Conservation (phyloP, 2,888 invertebrate species). For the Yponomeuta plumbellus region DNA sequence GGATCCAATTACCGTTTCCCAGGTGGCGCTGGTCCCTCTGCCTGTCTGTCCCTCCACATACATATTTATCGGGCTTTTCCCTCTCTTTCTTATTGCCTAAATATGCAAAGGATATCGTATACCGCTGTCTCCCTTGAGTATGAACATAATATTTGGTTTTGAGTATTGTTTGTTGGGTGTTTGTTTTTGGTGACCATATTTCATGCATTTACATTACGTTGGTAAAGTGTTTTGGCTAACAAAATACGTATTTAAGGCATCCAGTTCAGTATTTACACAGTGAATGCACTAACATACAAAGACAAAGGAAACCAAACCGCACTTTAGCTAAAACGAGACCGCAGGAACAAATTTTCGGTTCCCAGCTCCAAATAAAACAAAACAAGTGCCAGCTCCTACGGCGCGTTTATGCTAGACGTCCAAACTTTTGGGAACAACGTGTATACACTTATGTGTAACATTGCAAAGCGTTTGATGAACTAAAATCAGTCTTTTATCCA, state of each 20-base stretch:
- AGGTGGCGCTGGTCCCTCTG: conserved; percentile 38
- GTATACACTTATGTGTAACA: too few species aligned
- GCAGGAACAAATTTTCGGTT: not conserved
- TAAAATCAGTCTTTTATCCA: too few species aligned
- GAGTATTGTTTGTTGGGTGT: not conserved
- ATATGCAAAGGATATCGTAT: not conserved
- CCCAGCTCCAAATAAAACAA: not conserved
- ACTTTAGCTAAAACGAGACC: not conserved
- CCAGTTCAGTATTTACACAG: not conserved
- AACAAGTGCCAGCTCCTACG: not conserved
- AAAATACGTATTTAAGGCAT: not conserved
- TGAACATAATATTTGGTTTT: not conserved
- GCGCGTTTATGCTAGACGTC: not conserved
- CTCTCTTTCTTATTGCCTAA: conserved; percentile 1
- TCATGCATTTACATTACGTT: not conserved
- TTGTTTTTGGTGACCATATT: not conserved
- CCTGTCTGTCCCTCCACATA: conserved; percentile 40
- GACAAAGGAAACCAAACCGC: not conserved
- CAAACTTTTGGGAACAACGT: not conserved
- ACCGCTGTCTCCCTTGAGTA: not conserved
- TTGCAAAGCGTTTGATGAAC: too few species aligned
- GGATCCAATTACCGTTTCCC: conserved; percentile 44
- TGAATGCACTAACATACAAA: not conserved
- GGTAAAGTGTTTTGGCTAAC: not conserved
- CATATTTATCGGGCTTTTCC: conserved; percentile 46